phyloP scores from a whole-genome alignment of 2,888 invertebrate species.

The Cephus spinipes region DNA sequence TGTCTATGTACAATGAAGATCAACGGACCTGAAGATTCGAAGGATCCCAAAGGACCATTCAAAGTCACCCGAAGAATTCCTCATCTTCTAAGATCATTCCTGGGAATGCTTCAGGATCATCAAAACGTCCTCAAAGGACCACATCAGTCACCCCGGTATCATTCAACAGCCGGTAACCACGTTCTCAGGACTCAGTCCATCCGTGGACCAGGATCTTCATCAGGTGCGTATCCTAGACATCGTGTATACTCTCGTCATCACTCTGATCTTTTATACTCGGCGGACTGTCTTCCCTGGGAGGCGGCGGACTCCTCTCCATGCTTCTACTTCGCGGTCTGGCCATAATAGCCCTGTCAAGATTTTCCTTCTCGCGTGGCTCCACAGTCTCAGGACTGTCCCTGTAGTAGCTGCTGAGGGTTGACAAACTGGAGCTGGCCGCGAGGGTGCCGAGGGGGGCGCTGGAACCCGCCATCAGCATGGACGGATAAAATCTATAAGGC shows the following conservation, averaged over 20 bases:
- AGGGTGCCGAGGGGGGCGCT: slow-evolving; percentile 76
- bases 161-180: background rate
- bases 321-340: slow-evolving; percentile 56
- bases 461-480: slow-evolving; percentile 76
- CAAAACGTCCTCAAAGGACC: background rate
- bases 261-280: slow-evolving; percentile 60
- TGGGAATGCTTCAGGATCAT: background rate
- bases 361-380: slow-evolving; percentile 35
- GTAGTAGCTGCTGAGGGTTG: slow-evolving; percentile 58
- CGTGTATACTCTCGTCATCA: slow-evolving; percentile 65
- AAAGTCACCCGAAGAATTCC: background rate
- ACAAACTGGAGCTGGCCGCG: slow-evolving; percentile 73
- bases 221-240: slow-evolving; percentile 48
- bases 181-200: background rate
- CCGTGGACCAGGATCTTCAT: background rate
- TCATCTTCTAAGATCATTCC: background rate
- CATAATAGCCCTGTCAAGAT: slow-evolving; percentile 41
- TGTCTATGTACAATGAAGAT: background rate
- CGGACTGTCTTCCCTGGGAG: slow-evolving; percentile 57
- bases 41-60: no score
- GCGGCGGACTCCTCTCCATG: slow-evolving; percentile 47
- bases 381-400: slow-evolving; percentile 55
- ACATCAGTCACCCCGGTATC: background rate
- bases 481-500: slow-evolving; percentile 78
- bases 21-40: background rate